Evolutionary conservation across 2,888 invertebrate species (phyloP), one percentile per base, ranked within the genome.

Genomic region (Drosophila demipolita): DNA sequence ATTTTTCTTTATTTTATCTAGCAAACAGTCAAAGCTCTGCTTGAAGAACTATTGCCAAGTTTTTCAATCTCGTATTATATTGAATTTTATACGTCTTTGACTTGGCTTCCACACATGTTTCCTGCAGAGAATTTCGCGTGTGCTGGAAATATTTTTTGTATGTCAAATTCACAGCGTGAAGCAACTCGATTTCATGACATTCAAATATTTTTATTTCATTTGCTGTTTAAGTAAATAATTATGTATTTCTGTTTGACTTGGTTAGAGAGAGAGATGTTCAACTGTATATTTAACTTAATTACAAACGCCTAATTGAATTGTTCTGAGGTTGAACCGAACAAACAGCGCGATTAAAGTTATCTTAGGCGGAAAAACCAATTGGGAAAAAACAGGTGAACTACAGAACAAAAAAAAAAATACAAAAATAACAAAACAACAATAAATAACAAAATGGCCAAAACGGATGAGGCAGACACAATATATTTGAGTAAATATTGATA

Each of bases 401-500:
- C 11, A 29, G 1, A 23, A 23, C 45, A 45, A 23, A 23, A 58
- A 52, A 17, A 68, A 38, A 4, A 38, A 23, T 6, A 29, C 23
- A 52, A 36, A 15, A 45, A 35, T 29, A 29, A 5, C 20, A 58
- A 40, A 32, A 20, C 38, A 76, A 75, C 15, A 53, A 17, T 8
- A 0, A 45, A 12, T 0, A 23, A 23, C 64, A 52, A 7, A 67
- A 38, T 4, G 9, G 29, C 3, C 9, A n/a, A 54, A 17, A 12
- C 17, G 26, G 33, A 26, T 5, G 61, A 60, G 77, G 59, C 66
- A 72, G 62, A 66, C 66, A 68, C 82, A 81, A 86, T 83, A 83
- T 83, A 82, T 78, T 75, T 77, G 67, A 66, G 80, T 80, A 86
- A 86, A 86, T 86, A 86, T 86, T 88, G 88, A 86, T 88, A 82